Evolutionary conservation across 2,113 vertebrate species (phyloP), one percentile per base, ranked within the genome.

Genomic region (Phalacrocorax carbo): DNA sequence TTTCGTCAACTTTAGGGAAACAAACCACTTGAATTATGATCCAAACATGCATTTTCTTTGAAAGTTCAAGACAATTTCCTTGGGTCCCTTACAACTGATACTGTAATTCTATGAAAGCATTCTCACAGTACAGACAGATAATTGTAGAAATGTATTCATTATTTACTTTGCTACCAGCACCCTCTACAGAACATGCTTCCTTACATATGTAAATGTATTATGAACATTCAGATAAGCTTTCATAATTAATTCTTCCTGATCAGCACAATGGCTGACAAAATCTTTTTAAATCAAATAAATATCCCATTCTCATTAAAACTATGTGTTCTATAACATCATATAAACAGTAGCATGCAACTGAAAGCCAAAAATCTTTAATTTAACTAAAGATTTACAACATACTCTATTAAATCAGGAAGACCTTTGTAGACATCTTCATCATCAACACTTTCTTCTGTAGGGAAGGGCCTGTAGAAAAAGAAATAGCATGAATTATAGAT

Each of bases 361-460:
- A 81, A 72, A 71, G 15, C 23, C 21, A 62, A 85, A 85, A 52
- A 65, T 32, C n/a, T 68, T 75, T 48, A n/a, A 82, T 40, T 81
- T 57, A 72, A 51, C 21, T 87, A 23, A 58, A 82, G 70, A 75
- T 42, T 29, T 72, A 90, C 54, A 88, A 98, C 99, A 0, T 99
- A 99, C 99, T 99, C 99, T 93, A 99, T 99, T 68, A 99, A 98
- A 96, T 99, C 99, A 83, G 99, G 99, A 94, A 99, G 98, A 95
- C 98, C 97, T 98, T 99, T 99, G 98, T 99, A 99, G 96, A 99
- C 97, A 81, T 99, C 99, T 68, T 99, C 99, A 86, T 99, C 99
- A 64, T 98, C 98, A 55, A 99, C 52, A 0, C 98, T 99, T 90
- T 99, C 99, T 96, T 99, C 99, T 26, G 99, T 99, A 15, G 99